Evolutionary conservation across 2,797 vertebrate species (phyloP).

Genomic region (Artibeus jamaicensis): DNA sequence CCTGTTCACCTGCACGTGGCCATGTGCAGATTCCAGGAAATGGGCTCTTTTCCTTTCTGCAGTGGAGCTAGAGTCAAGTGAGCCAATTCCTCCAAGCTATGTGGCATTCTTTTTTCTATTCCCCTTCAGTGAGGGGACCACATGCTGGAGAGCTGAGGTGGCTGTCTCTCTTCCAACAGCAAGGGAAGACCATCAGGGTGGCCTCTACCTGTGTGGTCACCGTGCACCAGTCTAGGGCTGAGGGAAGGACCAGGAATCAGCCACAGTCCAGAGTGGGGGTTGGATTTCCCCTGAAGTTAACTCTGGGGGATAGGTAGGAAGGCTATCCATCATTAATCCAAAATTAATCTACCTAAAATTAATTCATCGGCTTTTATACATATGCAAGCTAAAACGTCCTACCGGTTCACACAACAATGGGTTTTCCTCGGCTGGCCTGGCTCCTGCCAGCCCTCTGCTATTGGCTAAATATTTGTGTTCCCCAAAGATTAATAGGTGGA

Average conservation of each 20-base stretch:
- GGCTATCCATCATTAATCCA: no score
- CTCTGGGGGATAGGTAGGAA: not conserved
- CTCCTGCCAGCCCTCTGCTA: not conserved
- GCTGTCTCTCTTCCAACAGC: not conserved
- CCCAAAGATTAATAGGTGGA: not conserved
- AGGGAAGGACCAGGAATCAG: not conserved
- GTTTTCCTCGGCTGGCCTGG: not conserved
- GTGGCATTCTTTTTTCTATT: not conserved
- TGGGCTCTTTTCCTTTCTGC: not conserved
- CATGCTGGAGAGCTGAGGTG: not conserved
- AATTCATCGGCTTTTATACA: fast-evolving
- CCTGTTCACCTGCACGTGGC: not conserved
- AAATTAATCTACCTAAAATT: not conserved
- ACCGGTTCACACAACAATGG: not conserved
- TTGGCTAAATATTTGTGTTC: not conserved
- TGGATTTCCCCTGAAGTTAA: not conserved
- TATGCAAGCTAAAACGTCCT: not conserved
- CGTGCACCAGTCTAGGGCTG: no score
- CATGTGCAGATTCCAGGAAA: not conserved
- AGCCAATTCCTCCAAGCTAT: not conserved
- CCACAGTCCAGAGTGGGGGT: fast-evolving
- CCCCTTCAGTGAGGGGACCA: not conserved
- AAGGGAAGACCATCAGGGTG: not conserved
- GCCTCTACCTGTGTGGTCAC: not conserved
- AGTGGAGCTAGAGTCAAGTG: not conserved